phyloP scores from a whole-genome alignment of 2,797 vertebrate species.

The Siniperca obscura region DNA sequence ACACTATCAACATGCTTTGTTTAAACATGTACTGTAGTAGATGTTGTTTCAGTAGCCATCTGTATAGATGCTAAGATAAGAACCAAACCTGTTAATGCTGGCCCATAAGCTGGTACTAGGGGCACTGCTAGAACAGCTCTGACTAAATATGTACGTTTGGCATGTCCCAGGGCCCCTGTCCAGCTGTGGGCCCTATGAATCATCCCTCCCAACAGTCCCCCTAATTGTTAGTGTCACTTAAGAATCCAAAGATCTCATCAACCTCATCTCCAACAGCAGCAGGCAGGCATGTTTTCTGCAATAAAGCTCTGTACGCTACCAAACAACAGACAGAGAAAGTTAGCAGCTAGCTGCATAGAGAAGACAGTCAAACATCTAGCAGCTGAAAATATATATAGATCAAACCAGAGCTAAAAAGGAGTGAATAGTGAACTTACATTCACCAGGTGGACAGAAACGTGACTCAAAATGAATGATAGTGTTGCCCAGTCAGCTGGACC shows the following conservation, averaged over 20 bases:
- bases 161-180: conserved; percentile 21
- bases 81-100: conserved; percentile 1
- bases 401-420: conserved; percentile 1
- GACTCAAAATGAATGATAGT: neutral
- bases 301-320: neutral
- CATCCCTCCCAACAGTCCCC: conserved; percentile 6
- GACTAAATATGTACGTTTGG: conserved; percentile 37
- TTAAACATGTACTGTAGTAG: conserved; percentile 8
- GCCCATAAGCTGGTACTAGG: conserved; percentile 6
- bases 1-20: conserved; percentile 31
- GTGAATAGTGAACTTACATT: neutral
- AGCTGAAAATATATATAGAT: neutral
- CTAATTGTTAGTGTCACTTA: neutral
- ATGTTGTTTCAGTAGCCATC: conserved; percentile 17
- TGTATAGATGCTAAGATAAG: conserved; percentile 8
- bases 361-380: neutral
- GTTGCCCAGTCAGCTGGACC: neutral
- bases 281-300: neutral
- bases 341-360: neutral
- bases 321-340: neutral
- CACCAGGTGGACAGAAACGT: neutral
- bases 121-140: neutral
- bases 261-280: neutral
- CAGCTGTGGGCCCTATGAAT: conserved; percentile 26
- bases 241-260: neutral